Base-by-base conservation (phyloP, 1,140 invertebrate genomes). In the Cotesia typhae region DNA sequence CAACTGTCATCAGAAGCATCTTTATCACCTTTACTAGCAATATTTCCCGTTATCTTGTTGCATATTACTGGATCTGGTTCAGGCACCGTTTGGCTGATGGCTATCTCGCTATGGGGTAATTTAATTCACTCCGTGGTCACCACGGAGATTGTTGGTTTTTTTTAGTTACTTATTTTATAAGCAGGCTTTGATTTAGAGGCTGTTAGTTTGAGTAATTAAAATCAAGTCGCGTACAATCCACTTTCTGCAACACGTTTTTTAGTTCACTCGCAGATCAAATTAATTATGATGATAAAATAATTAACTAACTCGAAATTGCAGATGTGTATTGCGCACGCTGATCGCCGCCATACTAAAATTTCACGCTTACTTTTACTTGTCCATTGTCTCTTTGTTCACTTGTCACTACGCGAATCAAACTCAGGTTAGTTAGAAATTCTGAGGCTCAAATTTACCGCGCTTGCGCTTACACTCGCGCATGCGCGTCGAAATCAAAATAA, bases 11-110 rank as follows among this genome's bases (percentile, higher is more conserved):
- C 72, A 57, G 53, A 3, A 20, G 47, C 77, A 79, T 79, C 66
- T 36, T 75, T 79, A 14, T 76, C 60, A 76, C 65, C 77, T 67
- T 75, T 68, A 75, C 72, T 74, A 74, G 51, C 67, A 72, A 66
- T 57, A 28, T 63, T 69, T 61, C 52, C 71, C 59, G 71, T 70
- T 63, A 72, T 68, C 41, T 20, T 59, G 52, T 65, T 66, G 60
- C 75, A 76, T 74, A 76, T 53, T 51, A 67, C 20, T 71, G 47
- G 64, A 67, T 61, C 59, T 61, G 52, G 28, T 63, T 36, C 12
- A 61, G 47, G 66, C 66, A 68, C 59, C 52, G 52, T 73, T 52
- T 41, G 17, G 60, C 55, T 10, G 51, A 14, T 63, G 17, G 10
- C 41, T 37, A 5, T 41, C 6, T 59, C 37, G 10, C 20, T 67